phyloP scores from a whole-genome alignment of 2,888 invertebrate species.

The Coecobrya sp. region DNA sequence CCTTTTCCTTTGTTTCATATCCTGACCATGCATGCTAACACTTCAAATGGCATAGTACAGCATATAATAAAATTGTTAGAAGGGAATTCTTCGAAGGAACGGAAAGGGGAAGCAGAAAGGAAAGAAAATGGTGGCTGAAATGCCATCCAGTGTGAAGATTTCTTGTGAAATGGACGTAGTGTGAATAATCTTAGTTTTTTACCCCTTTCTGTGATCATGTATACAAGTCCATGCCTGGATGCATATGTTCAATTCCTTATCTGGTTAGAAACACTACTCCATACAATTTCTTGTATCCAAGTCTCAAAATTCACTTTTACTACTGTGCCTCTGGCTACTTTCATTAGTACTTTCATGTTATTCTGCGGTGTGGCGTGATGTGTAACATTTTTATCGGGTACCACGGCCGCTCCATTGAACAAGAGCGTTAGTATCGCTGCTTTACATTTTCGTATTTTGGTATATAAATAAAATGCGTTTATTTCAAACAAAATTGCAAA shows the following conservation, averaged over 20 bases:
- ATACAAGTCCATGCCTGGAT: no score
- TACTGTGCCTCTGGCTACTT: conserved; percentile 66
- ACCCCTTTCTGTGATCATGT: conserved; percentile 13
- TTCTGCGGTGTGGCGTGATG: conserved; percentile 77
- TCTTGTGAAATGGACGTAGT: conserved; percentile 50
- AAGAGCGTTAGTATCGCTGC: conserved; percentile 21
- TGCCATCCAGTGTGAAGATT: conserved; percentile 68
- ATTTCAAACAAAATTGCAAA: conserved; percentile 22
- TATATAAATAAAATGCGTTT: not conserved
- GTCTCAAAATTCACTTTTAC: no score
- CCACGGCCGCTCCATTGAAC: not conserved
- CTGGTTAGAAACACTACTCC: not conserved
- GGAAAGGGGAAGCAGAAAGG: conserved; percentile 9
- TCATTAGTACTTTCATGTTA: conserved; percentile 66
- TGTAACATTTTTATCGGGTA: conserved; percentile 50
- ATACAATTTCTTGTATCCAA: no score
- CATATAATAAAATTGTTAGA: no score
- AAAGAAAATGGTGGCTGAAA: conserved; percentile 42
- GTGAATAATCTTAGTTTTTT: conserved; percentile 66
- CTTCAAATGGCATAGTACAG: no score
- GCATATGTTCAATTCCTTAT: not conserved
- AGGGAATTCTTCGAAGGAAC: conserved; percentile 51
- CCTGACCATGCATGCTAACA: no score
- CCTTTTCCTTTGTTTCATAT: no score
- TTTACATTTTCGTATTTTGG: no score